A percentile compares a stretch with the other conserved stretches of the same genome.
Conservation (phyloP, 2,113 vertebrate species). For the Nyctibius bracteatus region DNA sequence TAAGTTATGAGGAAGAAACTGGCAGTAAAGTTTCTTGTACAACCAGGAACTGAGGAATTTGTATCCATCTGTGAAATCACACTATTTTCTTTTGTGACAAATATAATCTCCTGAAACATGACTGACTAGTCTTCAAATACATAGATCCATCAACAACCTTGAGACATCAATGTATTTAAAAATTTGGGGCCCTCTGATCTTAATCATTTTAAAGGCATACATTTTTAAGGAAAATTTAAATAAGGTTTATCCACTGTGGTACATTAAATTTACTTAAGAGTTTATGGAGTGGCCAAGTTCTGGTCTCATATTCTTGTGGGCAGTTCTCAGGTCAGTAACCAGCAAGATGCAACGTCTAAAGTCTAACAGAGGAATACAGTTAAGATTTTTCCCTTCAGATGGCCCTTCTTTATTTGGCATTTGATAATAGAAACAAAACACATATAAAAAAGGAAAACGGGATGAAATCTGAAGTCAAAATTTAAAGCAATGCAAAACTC, state of each 20-base stretch:
- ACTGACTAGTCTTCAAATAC: background rate
- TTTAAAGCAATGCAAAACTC: background rate
- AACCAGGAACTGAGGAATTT: background rate
- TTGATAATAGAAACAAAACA: background rate
- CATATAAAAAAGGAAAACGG: background rate
- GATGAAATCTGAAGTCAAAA: background rate
- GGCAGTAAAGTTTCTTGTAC: background rate
- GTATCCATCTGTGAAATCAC: background rate
- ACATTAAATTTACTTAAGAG: background rate
- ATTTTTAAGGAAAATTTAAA: background rate
- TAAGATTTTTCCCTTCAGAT: background rate
- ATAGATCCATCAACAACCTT: background rate
- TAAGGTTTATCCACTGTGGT: background rate
- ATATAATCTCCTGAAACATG: background rate
- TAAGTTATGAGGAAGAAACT: background rate
- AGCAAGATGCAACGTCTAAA: background rate
- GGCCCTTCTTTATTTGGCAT: background rate
- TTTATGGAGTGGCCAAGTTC: background rate
- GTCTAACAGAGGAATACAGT: background rate
- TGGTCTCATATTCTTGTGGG: background rate
- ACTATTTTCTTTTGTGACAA: background rate
- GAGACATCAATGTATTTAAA: background rate
- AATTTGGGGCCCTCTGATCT: background rate
- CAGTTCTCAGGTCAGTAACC: background rate
- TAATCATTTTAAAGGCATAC: background rate